phyloP scores from a whole-genome alignment of 2,797 vertebrate species.

The Dendrocincla fuliginosa region DNA sequence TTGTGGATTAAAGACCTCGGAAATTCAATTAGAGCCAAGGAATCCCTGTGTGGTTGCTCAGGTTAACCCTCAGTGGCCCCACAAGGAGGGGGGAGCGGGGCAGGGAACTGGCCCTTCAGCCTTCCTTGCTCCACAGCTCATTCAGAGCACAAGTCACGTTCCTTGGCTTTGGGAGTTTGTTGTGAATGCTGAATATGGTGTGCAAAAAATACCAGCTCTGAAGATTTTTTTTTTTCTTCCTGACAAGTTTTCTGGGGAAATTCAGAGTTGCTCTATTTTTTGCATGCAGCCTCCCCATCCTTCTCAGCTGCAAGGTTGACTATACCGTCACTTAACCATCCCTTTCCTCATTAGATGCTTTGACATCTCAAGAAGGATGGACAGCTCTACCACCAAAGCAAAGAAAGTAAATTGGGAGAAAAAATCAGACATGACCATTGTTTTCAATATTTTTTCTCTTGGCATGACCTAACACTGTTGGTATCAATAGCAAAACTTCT shows the following conservation, averaged over 20 bases:
- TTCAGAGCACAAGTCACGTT: not conserved
- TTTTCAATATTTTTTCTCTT: not conserved
- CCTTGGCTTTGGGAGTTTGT: not conserved
- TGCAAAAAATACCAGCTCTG: not conserved
- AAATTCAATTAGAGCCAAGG: not conserved
- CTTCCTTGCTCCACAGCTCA: not conserved
- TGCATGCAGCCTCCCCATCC: not conserved
- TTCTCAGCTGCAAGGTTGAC: not conserved
- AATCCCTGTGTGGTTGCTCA: not conserved
- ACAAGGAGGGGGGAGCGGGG: not conserved
- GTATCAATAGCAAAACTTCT: not conserved
- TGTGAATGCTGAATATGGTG: not conserved
- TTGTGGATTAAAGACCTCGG: not conserved
- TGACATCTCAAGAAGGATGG: not conserved
- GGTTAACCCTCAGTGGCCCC: not conserved
- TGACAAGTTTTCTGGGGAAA: not conserved
- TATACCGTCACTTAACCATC: not conserved
- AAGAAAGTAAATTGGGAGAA: not conserved
- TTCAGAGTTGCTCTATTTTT: not conserved
- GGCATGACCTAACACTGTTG: not conserved
- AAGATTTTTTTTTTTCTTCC: not conserved
- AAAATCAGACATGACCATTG: not conserved
- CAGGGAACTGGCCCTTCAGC: not conserved
- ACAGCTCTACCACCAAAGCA: not conserved
- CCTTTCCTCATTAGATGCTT: not conserved